Evolutionary conservation across 2,797 vertebrate species (phyloP), one percentile per base, ranked within the genome.

Genomic region (Eulemur coronatus): DNA sequence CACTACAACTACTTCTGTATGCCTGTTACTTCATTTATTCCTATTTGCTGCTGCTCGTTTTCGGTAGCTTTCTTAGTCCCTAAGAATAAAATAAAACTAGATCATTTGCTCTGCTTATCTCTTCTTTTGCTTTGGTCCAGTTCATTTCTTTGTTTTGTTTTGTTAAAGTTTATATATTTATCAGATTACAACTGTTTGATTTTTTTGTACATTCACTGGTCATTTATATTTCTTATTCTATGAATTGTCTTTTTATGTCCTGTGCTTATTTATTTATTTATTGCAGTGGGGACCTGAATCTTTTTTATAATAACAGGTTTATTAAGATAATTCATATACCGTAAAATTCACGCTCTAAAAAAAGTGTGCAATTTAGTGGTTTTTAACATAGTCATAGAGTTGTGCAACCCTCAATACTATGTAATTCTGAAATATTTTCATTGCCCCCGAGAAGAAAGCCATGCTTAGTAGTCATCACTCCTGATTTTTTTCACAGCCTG

Each of bases 161-260:
- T 69, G 30, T 94, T 91, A 65, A 93, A 86, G n/a, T 52, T 93
- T 96, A 4, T 82, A 33, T 89, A 41, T 89, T 75, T 94, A 55
- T 80, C 95, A 84, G 35, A 28, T 61, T 93, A 69, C 2, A 91
- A n/a, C 24, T 91, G 35, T 67, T 90, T 81, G 46, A 82, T 57
- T 33, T 81, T 59, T 95, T 94, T 93, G 26, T 84, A 52, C 33
- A 70, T 61, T 96, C 85, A 18, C 57, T 92, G n/a, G 30, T 87
- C 22, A 80, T 93, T 91, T 67, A 41, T 48, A 76, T 93, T 93
- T 91, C 61, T 91, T 94, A 80, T 73, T 91, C 35, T 94, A 1
- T 69, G 9, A 85, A 52, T 85, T 70, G 35, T 59, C 55, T 85
- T 94, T 90, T 89, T 85, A 46, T 79, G 4, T 87, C 72, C 18